phyloP scores from a whole-genome alignment of 2,888 invertebrate genomes.

The Eilema caniola region DNA sequence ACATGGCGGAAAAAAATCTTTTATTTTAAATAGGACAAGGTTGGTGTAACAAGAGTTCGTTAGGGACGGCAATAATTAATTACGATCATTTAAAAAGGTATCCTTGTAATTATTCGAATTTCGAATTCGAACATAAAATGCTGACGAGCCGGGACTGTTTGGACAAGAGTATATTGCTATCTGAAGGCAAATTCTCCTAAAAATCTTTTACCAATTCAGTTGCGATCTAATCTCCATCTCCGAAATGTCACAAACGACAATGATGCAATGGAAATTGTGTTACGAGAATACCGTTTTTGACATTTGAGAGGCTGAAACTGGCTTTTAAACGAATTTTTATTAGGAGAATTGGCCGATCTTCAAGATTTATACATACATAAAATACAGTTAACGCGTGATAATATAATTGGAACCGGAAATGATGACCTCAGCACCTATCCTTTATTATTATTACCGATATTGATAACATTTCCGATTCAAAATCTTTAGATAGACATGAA shows the following conservation, averaged over 20 bases:
- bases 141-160: background rate
- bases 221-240: too few species aligned
- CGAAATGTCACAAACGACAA: too few species aligned
- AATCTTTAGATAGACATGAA: background rate
- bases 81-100: background rate
- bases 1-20: constrained; percentile 32
- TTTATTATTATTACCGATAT: background rate
- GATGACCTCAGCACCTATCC: background rate
- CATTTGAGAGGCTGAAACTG: too few species aligned
- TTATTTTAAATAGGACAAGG: constrained; percentile 47
- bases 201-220: too few species aligned
- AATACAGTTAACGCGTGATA: background rate
- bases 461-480: too few species aligned
- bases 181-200: too few species aligned
- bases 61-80: constrained; percentile 2
- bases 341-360: too few species aligned
- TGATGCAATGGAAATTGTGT: too few species aligned
- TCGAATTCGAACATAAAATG: background rate
- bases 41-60: constrained; percentile 23
- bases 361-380: too few species aligned
- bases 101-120: background rate
- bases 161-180: too few species aligned
- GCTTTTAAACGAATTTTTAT: too few species aligned
- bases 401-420: background rate
- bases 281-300: too few species aligned